Evolutionary conservation across 92 coral and sea anemone genomes (phyloP).

Genomic region (Montipora capitata): DNA sequence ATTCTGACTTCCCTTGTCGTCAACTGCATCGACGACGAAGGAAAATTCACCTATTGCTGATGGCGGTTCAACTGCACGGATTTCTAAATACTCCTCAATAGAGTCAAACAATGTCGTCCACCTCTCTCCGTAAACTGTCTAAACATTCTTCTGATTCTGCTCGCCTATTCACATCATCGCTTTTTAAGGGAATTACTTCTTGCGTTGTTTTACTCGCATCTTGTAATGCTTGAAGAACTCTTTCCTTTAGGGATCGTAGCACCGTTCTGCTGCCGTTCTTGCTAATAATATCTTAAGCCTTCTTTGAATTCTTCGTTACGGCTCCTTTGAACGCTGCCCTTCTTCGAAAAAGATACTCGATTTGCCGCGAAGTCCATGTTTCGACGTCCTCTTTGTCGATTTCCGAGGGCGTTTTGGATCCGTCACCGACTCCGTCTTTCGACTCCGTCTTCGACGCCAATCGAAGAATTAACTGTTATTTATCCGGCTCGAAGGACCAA

Average conservation of each 20-base stretch:
- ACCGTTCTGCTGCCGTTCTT: not conserved
- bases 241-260: no score
- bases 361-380: no score
- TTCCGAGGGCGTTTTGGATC: no score
- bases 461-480: no score
- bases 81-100: conserved; percentile 39
- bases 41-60: no score
- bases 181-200: not conserved
- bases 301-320: conserved; percentile 33
- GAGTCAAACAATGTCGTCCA: conserved; percentile 41
- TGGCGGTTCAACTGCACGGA: conserved; percentile 5
- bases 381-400: no score
- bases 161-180: not conserved
- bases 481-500: no score
- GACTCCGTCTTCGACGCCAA: no score
- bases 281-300: conserved; percentile 12
- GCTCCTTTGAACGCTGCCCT: conserved; percentile 48
- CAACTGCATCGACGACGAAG: no score
- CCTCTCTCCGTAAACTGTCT: conserved; percentile 30
- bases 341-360: not conserved
- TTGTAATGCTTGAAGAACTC: no score
- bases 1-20: no score
- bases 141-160: conserved; percentile 38
- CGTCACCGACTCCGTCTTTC: no score
- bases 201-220: not conserved